phyloP scores from a whole-genome alignment of 2,888 invertebrate species.

The Chymomyza procnemis region DNA sequence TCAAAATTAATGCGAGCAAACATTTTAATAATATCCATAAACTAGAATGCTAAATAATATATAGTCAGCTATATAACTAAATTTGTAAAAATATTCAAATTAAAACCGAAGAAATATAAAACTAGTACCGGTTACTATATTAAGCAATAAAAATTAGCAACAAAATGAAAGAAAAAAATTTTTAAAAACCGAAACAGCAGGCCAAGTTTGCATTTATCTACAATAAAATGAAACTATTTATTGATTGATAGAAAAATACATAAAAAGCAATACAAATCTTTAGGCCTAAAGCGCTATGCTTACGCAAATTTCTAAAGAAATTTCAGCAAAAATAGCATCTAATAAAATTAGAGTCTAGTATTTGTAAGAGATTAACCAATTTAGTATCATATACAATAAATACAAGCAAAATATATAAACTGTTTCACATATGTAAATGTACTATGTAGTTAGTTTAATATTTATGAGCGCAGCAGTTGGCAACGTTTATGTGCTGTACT shows the following conservation, averaged over 20 bases:
- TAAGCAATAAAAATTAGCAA: slow-evolving; percentile 8
- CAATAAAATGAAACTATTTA: slow-evolving; percentile 55
- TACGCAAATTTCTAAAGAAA: background rate
- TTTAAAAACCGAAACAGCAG: slow-evolving; percentile 33
- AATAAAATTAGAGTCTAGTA: slow-evolving; percentile 51
- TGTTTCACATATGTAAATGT: slow-evolving; percentile 23
- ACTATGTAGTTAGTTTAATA: slow-evolving; percentile 29
- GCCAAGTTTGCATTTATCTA: slow-evolving; percentile 69
- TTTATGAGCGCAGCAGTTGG: slow-evolving; percentile 14
- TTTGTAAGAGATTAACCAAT: slow-evolving; percentile 28
- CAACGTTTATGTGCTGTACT: background rate
- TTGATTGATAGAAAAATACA: slow-evolving; percentile 40
- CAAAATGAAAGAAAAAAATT: background rate
- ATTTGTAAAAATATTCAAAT: background rate
- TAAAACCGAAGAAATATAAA: slow-evolving; percentile 2
- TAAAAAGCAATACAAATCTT: no score
- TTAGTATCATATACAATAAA: slow-evolving; percentile 32
- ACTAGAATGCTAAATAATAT: slow-evolving; percentile 24
- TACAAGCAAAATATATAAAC: slow-evolving; percentile 22
- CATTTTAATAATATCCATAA: background rate
- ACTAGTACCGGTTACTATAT: background rate
- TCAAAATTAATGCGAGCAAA: background rate
- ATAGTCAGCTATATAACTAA: slow-evolving; percentile 18
- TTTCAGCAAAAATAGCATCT: slow-evolving; percentile 38
- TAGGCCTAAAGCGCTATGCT: no score